Evolutionary conservation across 1,140 invertebrate species (phyloP), one percentile per base, ranked within the genome.

Genomic region (Dendrolimus kikuchii): DNA sequence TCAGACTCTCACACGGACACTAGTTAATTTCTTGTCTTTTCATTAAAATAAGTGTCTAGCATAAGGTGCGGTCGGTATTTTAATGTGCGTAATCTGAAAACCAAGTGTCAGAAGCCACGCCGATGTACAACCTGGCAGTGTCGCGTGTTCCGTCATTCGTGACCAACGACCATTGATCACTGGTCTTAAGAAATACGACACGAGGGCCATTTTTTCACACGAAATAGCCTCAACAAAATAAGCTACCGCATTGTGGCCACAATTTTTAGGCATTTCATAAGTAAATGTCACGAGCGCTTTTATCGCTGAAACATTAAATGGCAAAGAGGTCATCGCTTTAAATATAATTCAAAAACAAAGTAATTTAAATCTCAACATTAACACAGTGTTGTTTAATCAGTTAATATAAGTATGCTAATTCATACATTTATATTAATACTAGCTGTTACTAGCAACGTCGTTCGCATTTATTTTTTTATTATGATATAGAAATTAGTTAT

Each of bases 201-300:
- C 60, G 67, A 74, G 72, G 64, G 74, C 76, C 74, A 76, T 67
- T 76, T 77, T 76, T 77, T 79, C 64, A 75, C 70, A 71, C 74
- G 66, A 68, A 71, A 56, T 55, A 61, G 52, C 62, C 62, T 64
- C 54, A 48, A 51, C 50, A 40, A 50, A 56, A 46, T 41, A 51
- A 51, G 49, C 8, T 50, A 40, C 36, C 47, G 53, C 40, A 49
- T 36, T 49, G 40, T 38, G 38, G n/a, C 41, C 6, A 7, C 39
- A 38, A 46, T 10, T 56, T 46, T 48, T 55, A 40, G 39, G 36
- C 7, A 40, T 56, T 56, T 42, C 38, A 51, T 45, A 38, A 46
- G 23, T 43, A 43, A 45, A 40, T 46, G 51, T 51, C 42, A 55
- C 46, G 47, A 7, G 7, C 38, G 8, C 9, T 9, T 51, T 51